Percentiles rank a stretch among this genome's conserved stretches.
phyloP scores from a whole-genome alignment of 1,140 invertebrate genomes.

The Neodiprion fabricii region DNA sequence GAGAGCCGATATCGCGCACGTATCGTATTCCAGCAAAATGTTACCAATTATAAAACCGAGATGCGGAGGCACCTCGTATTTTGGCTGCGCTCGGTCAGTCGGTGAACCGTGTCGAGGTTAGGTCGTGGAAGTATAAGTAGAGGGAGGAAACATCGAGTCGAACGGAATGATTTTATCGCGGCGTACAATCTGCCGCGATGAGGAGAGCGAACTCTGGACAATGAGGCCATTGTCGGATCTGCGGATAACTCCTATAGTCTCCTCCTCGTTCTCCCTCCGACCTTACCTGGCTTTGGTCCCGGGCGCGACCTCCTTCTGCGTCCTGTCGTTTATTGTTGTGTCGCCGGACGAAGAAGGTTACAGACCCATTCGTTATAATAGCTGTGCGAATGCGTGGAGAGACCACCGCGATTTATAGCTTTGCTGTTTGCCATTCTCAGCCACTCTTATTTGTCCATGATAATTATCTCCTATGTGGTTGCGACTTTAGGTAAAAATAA shows the following conservation, averaged over 20 bases:
- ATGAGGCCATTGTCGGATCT: conserved; percentile 55
- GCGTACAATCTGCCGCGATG: conserved; percentile 41
- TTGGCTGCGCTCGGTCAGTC: too few relatives aligned
- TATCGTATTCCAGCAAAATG: too few relatives aligned
- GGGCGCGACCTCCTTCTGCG: conserved; percentile 1
- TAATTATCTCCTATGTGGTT: too few relatives aligned
- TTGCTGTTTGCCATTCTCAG: background rate
- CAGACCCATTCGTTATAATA: background rate
- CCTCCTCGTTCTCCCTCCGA: conserved; percentile 39
- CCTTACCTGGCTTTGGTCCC: conserved; percentile 45
- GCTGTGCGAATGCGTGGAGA: background rate
- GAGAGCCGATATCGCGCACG: too few relatives aligned
- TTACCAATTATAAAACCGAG: too few relatives aligned
- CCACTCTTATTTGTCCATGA: too few relatives aligned
- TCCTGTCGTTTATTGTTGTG: background rate
- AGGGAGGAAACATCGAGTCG: conserved; percentile 32
- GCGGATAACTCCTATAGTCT: conserved; percentile 26
- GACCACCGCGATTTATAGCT: too few relatives aligned
- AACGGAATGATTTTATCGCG: conserved; percentile 50
- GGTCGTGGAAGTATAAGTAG: conserved; percentile 22
- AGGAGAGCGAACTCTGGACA: conserved; percentile 52
- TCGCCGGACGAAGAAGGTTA: background rate
- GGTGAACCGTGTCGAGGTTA: background rate
- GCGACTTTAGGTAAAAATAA: too few relatives aligned
- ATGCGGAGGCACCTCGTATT: too few relatives aligned